Conservation (phyloP, 1,140 invertebrate species). For the Oreohelix idahoensis region DNA sequence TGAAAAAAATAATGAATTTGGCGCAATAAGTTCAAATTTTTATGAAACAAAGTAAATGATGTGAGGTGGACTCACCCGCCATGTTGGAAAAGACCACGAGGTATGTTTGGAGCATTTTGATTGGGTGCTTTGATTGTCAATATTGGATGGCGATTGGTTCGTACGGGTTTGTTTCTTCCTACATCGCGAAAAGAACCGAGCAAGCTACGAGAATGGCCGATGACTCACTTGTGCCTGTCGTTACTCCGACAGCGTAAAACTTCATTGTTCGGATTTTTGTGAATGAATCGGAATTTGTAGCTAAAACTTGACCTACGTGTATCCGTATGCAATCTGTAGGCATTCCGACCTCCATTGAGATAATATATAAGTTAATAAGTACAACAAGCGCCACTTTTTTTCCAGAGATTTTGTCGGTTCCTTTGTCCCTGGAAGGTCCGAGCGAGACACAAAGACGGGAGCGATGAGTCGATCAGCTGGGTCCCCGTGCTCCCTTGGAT, state of each 20-base stretch:
- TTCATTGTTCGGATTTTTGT: constrained; percentile 37
- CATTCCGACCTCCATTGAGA: not conserved
- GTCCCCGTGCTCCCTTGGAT: constrained; percentile 31
- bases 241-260: constrained; percentile 7
- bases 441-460: constrained; percentile 36
- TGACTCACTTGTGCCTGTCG: constrained; percentile 46
- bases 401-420: not conserved
- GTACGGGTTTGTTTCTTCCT: constrained; percentile 49
- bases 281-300: constrained; percentile 33
- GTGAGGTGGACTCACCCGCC: constrained; percentile 72
- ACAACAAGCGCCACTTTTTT: not conserved
- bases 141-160: constrained; percentile 59
- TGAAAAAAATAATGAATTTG: constrained; percentile 53
- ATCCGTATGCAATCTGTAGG: not conserved
- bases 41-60: constrained; percentile 65
- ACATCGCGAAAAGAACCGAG: constrained; percentile 56
- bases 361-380: not conserved
- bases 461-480: constrained; percentile 43
- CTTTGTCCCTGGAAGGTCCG: constrained; percentile 34
- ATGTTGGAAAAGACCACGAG: constrained; percentile 72
- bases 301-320: constrained; percentile 1
- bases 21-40: constrained; percentile 61
- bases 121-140: constrained; percentile 58
- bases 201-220: constrained; percentile 54
- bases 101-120: constrained; percentile 60